Evolutionary conservation across 2,113 vertebrate species (phyloP).

Genomic region (Pterophyllum scalare): DNA sequence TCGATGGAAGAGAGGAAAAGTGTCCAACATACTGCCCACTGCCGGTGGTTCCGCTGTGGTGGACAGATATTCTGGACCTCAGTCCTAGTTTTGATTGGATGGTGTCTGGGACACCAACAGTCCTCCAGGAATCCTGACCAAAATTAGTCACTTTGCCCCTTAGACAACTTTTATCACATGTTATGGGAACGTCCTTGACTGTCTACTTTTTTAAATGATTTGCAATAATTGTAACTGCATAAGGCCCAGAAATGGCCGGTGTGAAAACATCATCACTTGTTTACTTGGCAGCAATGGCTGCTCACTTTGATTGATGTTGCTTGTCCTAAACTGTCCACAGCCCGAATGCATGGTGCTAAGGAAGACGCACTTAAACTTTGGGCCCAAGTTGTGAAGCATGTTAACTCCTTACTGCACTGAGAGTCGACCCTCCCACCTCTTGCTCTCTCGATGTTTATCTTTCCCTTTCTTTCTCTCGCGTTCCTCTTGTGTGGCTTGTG

Average conservation of each 20-base stretch:
- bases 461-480: background rate
- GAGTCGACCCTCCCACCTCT: background rate
- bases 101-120: background rate
- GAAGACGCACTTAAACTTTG: background rate
- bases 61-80: background rate
- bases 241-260: background rate
- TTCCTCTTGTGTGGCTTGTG: background rate
- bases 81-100: background rate
- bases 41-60: background rate
- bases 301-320: background rate
- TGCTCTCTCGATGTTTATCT: background rate
- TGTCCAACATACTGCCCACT: background rate
- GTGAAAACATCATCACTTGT: background rate
- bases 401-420: background rate
- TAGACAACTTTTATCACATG: no score
- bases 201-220: fast-evolving
- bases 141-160: no score
- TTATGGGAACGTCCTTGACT: no score
- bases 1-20: background rate
- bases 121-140: background rate
- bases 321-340: background rate
- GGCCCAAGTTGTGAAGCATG: background rate
- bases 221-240: background rate
- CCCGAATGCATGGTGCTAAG: background rate
- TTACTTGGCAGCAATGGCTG: background rate